These are phyloP conservation scores for Drosophila flavopinicola DNA, from an alignment of 2,888 invertebrate species.

Conservation along the genomic window DNA sequence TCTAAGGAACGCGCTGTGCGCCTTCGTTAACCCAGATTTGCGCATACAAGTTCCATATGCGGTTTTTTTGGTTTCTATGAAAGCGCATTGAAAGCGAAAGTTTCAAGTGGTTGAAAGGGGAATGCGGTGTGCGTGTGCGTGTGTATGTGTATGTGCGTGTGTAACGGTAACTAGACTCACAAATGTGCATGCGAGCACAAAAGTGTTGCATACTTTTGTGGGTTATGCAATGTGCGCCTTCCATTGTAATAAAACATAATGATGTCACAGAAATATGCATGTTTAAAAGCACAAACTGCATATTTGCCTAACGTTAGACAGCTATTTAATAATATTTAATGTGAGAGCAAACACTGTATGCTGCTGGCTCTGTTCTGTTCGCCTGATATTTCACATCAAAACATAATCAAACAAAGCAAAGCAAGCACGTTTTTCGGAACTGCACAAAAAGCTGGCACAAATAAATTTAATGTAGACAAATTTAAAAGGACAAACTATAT, in stretches of 20 bases:
- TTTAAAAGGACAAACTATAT: constrained; percentile 31
- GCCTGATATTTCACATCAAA: constrained; percentile 4
- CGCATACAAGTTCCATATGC: constrained; percentile 15
- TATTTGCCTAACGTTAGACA: neutral
- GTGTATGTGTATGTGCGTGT: constrained; percentile 5
- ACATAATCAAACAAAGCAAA: constrained; percentile 17
- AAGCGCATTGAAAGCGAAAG: constrained; percentile 56
- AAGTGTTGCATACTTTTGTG: constrained; percentile 49
- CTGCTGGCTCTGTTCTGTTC: neutral
- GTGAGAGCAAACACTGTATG: neutral
- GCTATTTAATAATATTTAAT: neutral
- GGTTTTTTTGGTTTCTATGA: constrained; percentile 35
- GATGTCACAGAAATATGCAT: neutral
- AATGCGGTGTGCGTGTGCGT: neutral
- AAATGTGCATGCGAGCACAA: constrained; percentile 37
- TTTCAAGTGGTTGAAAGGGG: constrained; percentile 44
- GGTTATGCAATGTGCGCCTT: neutral
- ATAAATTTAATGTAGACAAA: constrained; percentile 37
- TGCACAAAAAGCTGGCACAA: constrained; percentile 10
- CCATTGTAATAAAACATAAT: constrained; percentile 7
- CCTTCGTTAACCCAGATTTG: constrained; percentile 64
- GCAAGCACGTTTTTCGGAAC: constrained; percentile 15
- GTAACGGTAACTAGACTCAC: constrained; percentile 33
- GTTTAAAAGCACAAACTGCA: neutral
- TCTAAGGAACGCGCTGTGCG: constrained; percentile 25